phyloP scores from a whole-genome alignment of 2,888 invertebrate genomes.

The Caenorhabditis wallacei region DNA sequence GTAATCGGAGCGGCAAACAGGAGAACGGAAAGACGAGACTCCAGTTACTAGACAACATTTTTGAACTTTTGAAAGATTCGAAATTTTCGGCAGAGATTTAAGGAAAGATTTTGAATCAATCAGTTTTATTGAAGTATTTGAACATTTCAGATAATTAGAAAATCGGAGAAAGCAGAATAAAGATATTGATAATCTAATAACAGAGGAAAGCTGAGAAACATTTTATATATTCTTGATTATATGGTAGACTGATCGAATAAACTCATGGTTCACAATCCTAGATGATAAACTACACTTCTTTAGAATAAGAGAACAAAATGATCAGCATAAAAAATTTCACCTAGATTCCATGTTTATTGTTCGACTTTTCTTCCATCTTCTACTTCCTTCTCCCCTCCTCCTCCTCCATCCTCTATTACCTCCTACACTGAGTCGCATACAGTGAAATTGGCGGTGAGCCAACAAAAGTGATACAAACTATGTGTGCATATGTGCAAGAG shows the following conservation, averaged over 20 bases:
- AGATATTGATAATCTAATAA: no score
- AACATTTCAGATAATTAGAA: no score
- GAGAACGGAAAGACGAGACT: slow-evolving; percentile 15
- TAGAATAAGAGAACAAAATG: background rate
- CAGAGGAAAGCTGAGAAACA: no score
- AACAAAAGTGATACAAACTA: slow-evolving; percentile 62
- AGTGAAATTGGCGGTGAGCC: slow-evolving; percentile 54
- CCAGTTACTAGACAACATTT: slow-evolving; percentile 22
- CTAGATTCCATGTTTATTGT: slow-evolving; percentile 38
- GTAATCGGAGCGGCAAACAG: slow-evolving; percentile 59
- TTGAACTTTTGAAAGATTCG: slow-evolving; percentile 19
- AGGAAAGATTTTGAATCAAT: background rate
- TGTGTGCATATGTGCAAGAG: slow-evolving; percentile 41
- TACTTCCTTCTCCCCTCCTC: no score
- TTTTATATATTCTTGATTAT: no score
- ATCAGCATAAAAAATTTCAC: slow-evolving; percentile 32
- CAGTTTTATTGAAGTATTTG: background rate
- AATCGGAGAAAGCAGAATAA: no score
- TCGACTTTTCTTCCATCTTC: slow-evolving; percentile 52
- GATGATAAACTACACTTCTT: no score
- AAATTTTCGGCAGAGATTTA: background rate
- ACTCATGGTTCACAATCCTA: no score
- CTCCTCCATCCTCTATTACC: slow-evolving; percentile 9
- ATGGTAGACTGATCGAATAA: no score
- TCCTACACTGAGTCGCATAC: background rate